These are phyloP conservation scores for Bettongia penicillata DNA, from an alignment of 2,113 vertebrate genomes.

Conservation along the genomic window DNA sequence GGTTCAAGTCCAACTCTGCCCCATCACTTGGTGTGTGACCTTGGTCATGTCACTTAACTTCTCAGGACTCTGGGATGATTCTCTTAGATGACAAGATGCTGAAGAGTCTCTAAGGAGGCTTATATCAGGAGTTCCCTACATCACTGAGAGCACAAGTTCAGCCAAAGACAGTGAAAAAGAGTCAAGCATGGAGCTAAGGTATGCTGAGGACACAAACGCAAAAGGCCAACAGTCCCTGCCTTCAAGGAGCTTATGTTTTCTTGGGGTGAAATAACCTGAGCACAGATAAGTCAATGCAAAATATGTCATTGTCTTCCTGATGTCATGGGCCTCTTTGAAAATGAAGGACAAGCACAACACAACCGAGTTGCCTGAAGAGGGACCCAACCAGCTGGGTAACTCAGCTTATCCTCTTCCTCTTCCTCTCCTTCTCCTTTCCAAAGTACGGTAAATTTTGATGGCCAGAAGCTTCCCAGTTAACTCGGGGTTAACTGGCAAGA, in stretches of 20 bases:
- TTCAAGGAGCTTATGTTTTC: not conserved
- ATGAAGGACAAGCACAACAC: too few relatives aligned
- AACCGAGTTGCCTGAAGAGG: too few relatives aligned
- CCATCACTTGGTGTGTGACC: not conserved
- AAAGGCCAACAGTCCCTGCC: not conserved
- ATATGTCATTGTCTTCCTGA: not conserved
- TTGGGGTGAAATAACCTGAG: not conserved
- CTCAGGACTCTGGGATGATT: not conserved
- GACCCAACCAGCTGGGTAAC: too few relatives aligned
- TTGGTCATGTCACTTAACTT: not conserved
- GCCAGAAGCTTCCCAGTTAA: too few relatives aligned
- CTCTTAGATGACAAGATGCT: not conserved
- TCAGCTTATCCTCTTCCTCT: too few relatives aligned
- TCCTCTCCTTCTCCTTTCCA: too few relatives aligned
- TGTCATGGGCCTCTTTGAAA: too few relatives aligned
- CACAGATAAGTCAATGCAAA: not conserved
- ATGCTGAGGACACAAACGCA: too few relatives aligned
- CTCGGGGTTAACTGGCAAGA: too few relatives aligned
- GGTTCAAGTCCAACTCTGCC: not conserved
- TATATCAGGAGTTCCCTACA: not conserved
- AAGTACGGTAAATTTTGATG: too few relatives aligned
- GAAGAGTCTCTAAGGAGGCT: not conserved
- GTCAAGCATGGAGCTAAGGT: too few relatives aligned
- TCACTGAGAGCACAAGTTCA: not conserved
- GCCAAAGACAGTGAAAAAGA: not conserved